Evolutionary conservation across 2,113 vertebrate species (phyloP).

Genomic region (Malurus elegans): DNA sequence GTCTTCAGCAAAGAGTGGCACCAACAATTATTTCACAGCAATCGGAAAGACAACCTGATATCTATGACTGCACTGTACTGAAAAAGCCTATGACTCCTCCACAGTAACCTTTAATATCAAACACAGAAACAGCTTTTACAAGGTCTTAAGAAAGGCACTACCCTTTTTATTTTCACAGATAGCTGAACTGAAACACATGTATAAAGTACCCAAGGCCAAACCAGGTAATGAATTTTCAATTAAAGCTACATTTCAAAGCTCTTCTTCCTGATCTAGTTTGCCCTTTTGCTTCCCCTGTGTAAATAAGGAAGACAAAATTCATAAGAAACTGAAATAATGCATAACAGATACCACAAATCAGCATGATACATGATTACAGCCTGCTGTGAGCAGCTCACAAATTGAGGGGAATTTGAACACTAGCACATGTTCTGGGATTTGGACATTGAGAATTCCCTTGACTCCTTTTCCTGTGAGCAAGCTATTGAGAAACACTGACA

Average conservation of each 20-base stretch:
- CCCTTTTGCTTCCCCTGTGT: background rate
- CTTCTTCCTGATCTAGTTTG: background rate
- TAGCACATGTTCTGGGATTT: constrained; percentile 31
- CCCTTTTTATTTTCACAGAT: background rate
- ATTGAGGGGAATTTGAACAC: constrained; percentile 34
- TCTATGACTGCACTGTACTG: background rate
- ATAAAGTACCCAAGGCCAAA: background rate
- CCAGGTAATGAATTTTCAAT: background rate
- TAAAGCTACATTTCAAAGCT: background rate
- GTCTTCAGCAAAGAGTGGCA: background rate
- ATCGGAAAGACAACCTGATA: background rate
- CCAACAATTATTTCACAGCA: constrained; percentile 7
- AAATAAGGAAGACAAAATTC: constrained; percentile 31
- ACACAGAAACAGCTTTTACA: constrained; percentile 7
- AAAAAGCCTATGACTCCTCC: background rate
- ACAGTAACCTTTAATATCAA: constrained; percentile 12
- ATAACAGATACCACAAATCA: constrained; percentile 38
- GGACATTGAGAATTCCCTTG: constrained; percentile 46
- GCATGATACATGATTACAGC: constrained; percentile 18
- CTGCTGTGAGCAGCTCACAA: constrained; percentile 16
- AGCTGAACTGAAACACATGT: background rate
- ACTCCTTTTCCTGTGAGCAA: constrained; percentile 21
- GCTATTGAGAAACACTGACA: constrained; percentile 57
- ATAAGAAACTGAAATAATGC: constrained; percentile 32
- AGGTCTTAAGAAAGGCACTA: background rate